Percentiles rank a stretch among this genome's conserved stretches.
Conservation (phyloP, 2,797 vertebrate genomes). For the Aldrovandia affinis region DNA sequence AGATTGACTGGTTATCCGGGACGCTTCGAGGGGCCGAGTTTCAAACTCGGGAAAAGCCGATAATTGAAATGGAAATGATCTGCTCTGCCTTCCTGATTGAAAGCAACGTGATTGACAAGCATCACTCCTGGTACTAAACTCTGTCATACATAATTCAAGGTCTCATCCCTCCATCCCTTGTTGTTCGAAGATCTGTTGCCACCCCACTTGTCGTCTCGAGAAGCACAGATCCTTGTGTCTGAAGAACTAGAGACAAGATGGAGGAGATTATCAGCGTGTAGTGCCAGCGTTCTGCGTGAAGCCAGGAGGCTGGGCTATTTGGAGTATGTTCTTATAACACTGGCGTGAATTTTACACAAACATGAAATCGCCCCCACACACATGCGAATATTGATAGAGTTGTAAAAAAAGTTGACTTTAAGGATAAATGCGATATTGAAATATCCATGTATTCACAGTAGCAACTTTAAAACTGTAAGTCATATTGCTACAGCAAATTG, state of each 20-base stretch:
- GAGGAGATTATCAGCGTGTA: constrained; percentile 1
- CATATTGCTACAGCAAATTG: neutral
- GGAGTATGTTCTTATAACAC: neutral
- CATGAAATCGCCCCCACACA: neutral
- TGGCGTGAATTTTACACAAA: neutral
- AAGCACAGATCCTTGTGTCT: constrained; percentile 22
- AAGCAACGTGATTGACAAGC: constrained; percentile 67
- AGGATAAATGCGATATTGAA: neutral
- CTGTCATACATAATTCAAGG: constrained; percentile 61
- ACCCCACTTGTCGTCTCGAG: constrained; percentile 31
- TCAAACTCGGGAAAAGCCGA: constrained; percentile 63
- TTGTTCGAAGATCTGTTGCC: constrained; percentile 52
- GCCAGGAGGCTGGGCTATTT: neutral
- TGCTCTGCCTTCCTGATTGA: constrained; percentile 61
- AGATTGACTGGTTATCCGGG: constrained; percentile 60
- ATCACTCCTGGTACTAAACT: constrained; percentile 60
- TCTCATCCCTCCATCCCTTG: constrained; percentile 53
- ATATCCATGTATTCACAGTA: neutral
- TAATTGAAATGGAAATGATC: constrained; percentile 62
- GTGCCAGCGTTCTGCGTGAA: neutral
- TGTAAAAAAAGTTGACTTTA: too few relatives aligned
- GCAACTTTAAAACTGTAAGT: neutral
- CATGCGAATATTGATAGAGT: neutral
- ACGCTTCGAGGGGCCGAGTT: constrained; percentile 48
- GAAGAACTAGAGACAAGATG: constrained; percentile 20